These are phyloP conservation scores for Pristionchus mayeri DNA, from an alignment of 2,888 invertebrate species.

Conservation along the genomic window DNA sequence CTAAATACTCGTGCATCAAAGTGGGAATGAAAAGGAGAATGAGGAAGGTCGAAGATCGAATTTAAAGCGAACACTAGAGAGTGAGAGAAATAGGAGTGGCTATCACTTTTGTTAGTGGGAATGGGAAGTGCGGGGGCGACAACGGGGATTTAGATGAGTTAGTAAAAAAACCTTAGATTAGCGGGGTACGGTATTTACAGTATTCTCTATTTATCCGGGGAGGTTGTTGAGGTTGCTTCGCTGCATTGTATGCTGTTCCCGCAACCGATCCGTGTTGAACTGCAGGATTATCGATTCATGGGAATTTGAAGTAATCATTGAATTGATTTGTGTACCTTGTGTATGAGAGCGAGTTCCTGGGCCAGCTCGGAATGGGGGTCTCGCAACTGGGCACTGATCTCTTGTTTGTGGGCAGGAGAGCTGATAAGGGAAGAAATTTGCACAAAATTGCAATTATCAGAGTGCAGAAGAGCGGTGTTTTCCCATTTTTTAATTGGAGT, in stretches of 20 bases:
- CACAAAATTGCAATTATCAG: too few relatives aligned
- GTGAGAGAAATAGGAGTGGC: conserved; percentile 16
- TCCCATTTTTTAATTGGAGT: too few relatives aligned
- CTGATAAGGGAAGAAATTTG: too few relatives aligned
- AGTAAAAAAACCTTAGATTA: neutral
- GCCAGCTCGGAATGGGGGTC: neutral
- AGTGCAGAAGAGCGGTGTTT: too few relatives aligned
- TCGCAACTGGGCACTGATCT: neutral
- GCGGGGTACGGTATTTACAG: neutral
- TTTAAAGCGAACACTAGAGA: conserved; percentile 21
- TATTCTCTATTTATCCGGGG: neutral
- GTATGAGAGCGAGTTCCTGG: neutral
- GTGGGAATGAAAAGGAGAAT: neutral
- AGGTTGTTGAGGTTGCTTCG: neutral
- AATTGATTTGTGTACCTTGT: neutral
- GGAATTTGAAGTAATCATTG: neutral
- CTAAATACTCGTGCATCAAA: conserved; percentile 23
- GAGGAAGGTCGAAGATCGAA: conserved; percentile 27
- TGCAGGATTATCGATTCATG: neutral
- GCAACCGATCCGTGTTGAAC: conserved; percentile 5
- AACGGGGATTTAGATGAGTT: neutral
- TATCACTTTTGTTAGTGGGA: neutral
- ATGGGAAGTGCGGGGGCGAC: neutral
- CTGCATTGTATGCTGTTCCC: neutral
- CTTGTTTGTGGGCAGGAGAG: neutral